phyloP scores from a whole-genome alignment of 2,797 vertebrate genomes.

The Pygocentrus nattereri region DNA sequence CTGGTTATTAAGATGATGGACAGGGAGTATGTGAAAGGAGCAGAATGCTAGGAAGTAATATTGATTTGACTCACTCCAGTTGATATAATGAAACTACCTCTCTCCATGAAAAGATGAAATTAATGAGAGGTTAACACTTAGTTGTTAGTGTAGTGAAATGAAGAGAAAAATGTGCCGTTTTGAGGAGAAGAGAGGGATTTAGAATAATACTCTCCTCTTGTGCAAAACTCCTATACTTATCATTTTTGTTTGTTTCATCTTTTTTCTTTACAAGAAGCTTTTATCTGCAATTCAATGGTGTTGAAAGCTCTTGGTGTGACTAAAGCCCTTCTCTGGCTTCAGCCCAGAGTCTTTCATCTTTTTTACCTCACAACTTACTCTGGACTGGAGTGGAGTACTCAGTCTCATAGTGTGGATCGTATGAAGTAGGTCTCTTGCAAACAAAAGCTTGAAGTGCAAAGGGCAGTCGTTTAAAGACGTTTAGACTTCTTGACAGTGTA shows the following conservation, averaged over 20 bases:
- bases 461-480: not conserved
- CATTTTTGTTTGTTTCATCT: slow-evolving; percentile 35
- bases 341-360: slow-evolving; percentile 18
- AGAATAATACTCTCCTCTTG: slow-evolving; percentile 7
- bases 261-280: slow-evolving; percentile 11
- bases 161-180: slow-evolving; percentile 19
- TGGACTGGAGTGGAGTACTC: not conserved
- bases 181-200: not conserved
- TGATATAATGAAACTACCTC: slow-evolving; percentile 19
- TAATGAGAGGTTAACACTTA: slow-evolving; percentile 25
- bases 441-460: not conserved
- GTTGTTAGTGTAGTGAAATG: not conserved
- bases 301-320: slow-evolving; percentile 29
- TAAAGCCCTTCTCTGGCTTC: slow-evolving; percentile 9
- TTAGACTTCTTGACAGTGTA: not conserved
- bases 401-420: not conserved
- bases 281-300: slow-evolving; percentile 29
- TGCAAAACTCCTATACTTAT: slow-evolving; percentile 9
- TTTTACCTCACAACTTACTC: slow-evolving; percentile 16
- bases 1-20: not conserved
- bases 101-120: not conserved
- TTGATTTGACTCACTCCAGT: slow-evolving; percentile 17
- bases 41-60: not conserved
- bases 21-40: not conserved
- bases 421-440: slow-evolving; percentile 4